These are phyloP conservation scores for Hyles lineata DNA, from an alignment of 2,888 invertebrate species.

Conservation along the genomic window DNA sequence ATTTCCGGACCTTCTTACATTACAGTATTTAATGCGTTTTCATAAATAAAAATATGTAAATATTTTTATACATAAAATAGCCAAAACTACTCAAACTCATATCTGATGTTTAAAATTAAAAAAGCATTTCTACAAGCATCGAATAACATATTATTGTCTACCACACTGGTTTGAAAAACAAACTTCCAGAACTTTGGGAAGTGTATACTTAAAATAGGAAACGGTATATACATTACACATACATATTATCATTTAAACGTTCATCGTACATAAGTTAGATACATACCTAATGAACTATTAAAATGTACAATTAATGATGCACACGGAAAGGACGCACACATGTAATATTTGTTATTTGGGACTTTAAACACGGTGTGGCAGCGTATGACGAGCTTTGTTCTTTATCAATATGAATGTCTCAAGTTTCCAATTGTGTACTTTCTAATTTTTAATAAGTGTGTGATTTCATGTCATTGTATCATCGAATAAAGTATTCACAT, in stretches of 20 bases:
- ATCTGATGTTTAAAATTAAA: slow-evolving; percentile 37
- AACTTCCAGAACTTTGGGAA: slow-evolving; percentile 72
- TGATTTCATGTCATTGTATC: background rate
- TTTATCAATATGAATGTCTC: slow-evolving; percentile 35
- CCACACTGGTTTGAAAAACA: slow-evolving; percentile 38
- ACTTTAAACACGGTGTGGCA: slow-evolving; percentile 73
- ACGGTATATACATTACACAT: slow-evolving; percentile 41
- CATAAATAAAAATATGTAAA: slow-evolving; percentile 34
- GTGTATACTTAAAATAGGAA: slow-evolving; percentile 44
- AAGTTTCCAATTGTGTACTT: slow-evolving; percentile 18
- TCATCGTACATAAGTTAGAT: slow-evolving; percentile 28
- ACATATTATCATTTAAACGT: slow-evolving; percentile 33
- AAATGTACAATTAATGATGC: slow-evolving; percentile 31
- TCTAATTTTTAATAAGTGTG: slow-evolving; percentile 2
- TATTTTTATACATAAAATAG: slow-evolving; percentile 73
- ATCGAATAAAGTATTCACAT: background rate
- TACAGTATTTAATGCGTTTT: background rate
- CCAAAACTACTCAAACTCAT: slow-evolving; percentile 71
- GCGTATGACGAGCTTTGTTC: slow-evolving; percentile 82
- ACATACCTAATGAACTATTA: slow-evolving; percentile 32
- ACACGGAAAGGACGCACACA: slow-evolving; percentile 39
- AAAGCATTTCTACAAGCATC: slow-evolving; percentile 62
- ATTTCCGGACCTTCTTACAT: too few relatives aligned
- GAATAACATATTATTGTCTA: slow-evolving; percentile 35
- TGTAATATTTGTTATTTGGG: slow-evolving; percentile 63